Conservation (phyloP, 2,113 vertebrate species). For the Neodon shergylaensis region DNA sequence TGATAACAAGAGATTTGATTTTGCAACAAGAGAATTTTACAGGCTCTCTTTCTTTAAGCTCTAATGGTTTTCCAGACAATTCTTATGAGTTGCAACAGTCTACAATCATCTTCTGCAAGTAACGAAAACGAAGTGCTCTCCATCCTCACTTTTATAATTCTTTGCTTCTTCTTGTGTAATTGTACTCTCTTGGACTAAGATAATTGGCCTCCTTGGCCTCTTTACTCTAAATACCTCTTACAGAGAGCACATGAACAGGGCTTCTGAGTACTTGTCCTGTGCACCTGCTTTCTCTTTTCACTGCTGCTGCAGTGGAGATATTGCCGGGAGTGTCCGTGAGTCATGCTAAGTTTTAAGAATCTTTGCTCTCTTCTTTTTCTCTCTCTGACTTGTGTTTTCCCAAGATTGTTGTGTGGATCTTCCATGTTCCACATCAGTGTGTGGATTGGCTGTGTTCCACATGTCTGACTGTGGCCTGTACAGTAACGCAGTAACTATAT, state of each 20-base stretch:
- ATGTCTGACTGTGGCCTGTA: background rate
- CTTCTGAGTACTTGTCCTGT: background rate
- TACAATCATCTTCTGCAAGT: conserved; percentile 52
- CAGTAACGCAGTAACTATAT: background rate
- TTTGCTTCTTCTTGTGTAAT: background rate
- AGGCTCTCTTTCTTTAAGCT: conserved; percentile 36
- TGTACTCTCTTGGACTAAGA: background rate
- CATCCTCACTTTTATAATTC: background rate
- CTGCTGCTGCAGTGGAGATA: background rate
- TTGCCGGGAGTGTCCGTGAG: background rate
- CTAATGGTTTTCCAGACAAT: conserved; percentile 48
- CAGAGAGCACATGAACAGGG: background rate
- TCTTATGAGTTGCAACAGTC: conserved; percentile 27
- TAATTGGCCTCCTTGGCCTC: background rate
- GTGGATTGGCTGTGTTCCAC: background rate
- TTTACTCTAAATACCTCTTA: background rate
- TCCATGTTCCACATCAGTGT: background rate
- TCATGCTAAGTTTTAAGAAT: background rate
- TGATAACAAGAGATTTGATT: conserved; percentile 67
- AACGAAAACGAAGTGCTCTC: conserved; percentile 40
- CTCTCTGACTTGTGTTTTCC: background rate
- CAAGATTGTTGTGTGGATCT: background rate
- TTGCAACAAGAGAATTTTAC: conserved; percentile 60
- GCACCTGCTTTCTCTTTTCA: background rate
- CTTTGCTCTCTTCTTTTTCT: background rate